A percentile compares a stretch with the other conserved stretches of the same genome.
Conservation (phyloP, 37 sponge, comb jelly and placozoan genomes). For the Tethya wilhelma region DNA sequence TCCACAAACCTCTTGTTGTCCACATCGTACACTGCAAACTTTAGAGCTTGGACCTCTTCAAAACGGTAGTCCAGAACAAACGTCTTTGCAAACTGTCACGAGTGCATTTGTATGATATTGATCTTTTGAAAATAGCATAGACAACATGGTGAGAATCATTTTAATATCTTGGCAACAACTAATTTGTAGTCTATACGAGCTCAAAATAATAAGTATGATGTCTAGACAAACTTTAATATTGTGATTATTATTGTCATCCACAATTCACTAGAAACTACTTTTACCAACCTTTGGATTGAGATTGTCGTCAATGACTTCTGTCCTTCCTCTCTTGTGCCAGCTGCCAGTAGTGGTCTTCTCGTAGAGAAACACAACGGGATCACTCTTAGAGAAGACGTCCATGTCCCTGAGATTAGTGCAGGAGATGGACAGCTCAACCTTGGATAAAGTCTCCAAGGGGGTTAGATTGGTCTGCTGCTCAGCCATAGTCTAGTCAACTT, state of each 20-base stretch:
- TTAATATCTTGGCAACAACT: neutral
- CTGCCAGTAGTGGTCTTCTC: conserved; percentile 11
- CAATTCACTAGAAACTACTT: too few species aligned
- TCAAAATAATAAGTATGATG: neutral
- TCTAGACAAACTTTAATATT: too few species aligned
- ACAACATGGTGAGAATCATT: neutral
- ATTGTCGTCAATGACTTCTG: conserved; percentile 84
- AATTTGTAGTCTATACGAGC: neutral
- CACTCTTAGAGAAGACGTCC: conserved; percentile 89
- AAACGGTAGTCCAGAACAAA: conserved; percentile 85
- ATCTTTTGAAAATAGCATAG: neutral
- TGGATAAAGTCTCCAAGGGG: conserved; percentile 26
- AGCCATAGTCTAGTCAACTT: too few species aligned
- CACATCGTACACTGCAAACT: conserved; percentile 81
- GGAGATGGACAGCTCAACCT: conserved; percentile 77
- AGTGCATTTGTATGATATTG: neutral
- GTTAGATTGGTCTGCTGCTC: neutral
- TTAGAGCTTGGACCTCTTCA: conserved; percentile 88
- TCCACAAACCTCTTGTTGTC: conserved; percentile 56
- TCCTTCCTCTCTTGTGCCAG: conserved; percentile 66
- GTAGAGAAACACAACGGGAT: conserved; percentile 75
- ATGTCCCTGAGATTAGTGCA: conserved; percentile 74
- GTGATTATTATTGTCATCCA: too few species aligned
- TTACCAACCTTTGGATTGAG: conserved; percentile 79
- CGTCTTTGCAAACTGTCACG: conserved; percentile 78